Conservation (phyloP, 2,113 vertebrate genomes). For the Microtus montanus region DNA sequence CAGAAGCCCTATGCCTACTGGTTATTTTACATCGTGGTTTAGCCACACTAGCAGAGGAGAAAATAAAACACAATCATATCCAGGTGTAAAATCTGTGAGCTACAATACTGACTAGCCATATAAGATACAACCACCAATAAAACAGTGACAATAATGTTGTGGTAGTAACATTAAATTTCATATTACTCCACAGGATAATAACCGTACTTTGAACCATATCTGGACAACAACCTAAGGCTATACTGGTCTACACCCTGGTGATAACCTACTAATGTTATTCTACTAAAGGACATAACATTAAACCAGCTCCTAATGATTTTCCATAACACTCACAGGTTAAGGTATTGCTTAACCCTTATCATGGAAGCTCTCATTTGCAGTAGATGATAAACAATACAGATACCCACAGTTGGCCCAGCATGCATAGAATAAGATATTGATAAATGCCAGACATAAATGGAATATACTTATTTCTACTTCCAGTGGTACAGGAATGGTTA, state of each 20-base stretch:
- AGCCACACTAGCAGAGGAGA: no score
- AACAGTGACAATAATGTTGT: no score
- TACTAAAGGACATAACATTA: background rate
- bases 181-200: background rate
- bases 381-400: background rate
- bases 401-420: background rate
- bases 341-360: background rate
- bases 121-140: background rate
- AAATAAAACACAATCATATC: background rate
- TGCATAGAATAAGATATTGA: background rate
- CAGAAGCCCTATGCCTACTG: background rate
- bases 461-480: background rate
- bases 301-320: background rate
- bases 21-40: background rate
- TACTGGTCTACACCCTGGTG: no score
- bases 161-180: background rate
- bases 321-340: background rate
- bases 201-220: background rate
- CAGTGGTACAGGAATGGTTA: background rate
- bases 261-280: background rate
- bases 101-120: background rate
- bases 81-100: background rate
- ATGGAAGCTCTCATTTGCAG: background rate
- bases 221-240: background rate
- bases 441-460: background rate